Conservation (phyloP, 2,113 vertebrate species). For the Hiodon alosoides region DNA sequence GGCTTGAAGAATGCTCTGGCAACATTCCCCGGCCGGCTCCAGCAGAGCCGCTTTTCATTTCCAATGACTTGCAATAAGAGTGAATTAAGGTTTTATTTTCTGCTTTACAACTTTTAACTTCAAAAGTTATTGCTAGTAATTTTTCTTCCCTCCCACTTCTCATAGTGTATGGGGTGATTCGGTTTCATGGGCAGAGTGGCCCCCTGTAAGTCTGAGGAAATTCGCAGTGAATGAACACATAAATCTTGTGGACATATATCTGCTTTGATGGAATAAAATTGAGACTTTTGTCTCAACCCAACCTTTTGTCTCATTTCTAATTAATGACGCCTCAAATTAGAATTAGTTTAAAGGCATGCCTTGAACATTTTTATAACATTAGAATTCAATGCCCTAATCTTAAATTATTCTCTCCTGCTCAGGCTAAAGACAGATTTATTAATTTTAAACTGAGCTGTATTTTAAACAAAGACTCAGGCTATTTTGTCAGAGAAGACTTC, state of each 20-base stretch:
- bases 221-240: slow-evolving; percentile 37
- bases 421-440: slow-evolving; percentile 18
- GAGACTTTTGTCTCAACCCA: slow-evolving; percentile 16
- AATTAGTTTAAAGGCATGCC: slow-evolving; percentile 27
- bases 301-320: slow-evolving; percentile 34
- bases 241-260: slow-evolving; percentile 36
- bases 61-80: slow-evolving; percentile 10
- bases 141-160: slow-evolving; percentile 19
- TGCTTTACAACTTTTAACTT: slow-evolving; percentile 9
- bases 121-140: slow-evolving; percentile 28
- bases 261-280: slow-evolving; percentile 36
- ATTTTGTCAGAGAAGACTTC: not conserved
- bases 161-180: not conserved
- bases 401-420: slow-evolving; percentile 18
- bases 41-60: not conserved
- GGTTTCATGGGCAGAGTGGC: slow-evolving; percentile 1
- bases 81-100: slow-evolving; percentile 38
- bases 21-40: not conserved
- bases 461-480: slow-evolving; percentile 19
- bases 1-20: not conserved
- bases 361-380: slow-evolving; percentile 20
- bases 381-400: slow-evolving; percentile 24
- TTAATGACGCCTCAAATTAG: slow-evolving; percentile 41
- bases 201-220: slow-evolving; percentile 16
- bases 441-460: slow-evolving; percentile 6